Base-by-base conservation (phyloP, 2,888 invertebrate genomes). In the Nemotelus pantherinus region DNA sequence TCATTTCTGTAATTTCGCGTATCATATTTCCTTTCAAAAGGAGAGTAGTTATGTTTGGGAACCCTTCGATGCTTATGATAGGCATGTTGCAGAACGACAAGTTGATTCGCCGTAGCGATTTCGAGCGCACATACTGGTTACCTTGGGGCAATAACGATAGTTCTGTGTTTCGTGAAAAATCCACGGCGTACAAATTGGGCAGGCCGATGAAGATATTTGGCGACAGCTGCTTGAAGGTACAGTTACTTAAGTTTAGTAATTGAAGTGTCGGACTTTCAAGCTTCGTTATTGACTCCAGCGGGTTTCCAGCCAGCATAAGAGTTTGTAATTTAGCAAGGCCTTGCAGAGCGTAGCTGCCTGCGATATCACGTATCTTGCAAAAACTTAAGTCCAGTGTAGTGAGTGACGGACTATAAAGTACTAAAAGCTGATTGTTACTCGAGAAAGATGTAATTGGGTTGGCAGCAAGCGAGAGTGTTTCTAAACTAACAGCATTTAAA, bases 21-120 rank as follows among this genome's bases (percentile, higher is more conserved):
- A 94, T 88, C 84, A 90, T 89, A 82, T 94, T 94, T 64, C 91
- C 91, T 60, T 90, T 89, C 5, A 93, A 83, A 57, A 90, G 87
- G 2, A 90, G 89, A 80, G 88, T 89, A 55, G 88, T 88, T 41
- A 94, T 84, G 82, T 89, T 89, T 43, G 91, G 91, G 80, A 94
- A 89, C 9, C 90, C 91, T 72, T 90, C 89, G 44, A 91, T 84
- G 80, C 91, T 92, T 5, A 91, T 87, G 72, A 86, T 85, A 81
- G 91, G 89, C 53, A 92, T 85, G 82, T 91, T 91, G 83, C 92
- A 92, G 80, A 88, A 90, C 0, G 92, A 91, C 71, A 91, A 85
- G 81, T 92, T 92, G 68, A 93, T 83, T 80, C 86, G 88, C 79
- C 86, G 88, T 48, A 92, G 82, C n/a, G 89, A 89, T 43, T 85